Base-by-base conservation (phyloP, 2,113 vertebrate species). In the Vimba vimba region DNA sequence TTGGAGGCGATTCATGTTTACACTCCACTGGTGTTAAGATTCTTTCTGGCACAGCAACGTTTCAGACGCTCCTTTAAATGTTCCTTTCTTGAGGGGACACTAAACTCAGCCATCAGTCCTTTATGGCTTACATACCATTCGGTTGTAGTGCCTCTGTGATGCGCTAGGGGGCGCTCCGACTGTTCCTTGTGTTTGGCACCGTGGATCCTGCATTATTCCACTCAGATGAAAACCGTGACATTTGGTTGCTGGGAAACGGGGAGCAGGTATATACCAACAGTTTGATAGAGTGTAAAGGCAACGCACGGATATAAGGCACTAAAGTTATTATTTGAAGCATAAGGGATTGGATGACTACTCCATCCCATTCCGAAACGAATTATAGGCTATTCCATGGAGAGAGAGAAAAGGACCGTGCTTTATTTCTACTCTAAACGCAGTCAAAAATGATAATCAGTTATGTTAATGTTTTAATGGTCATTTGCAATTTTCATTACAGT, bases 101-200 rank as follows among this genome's bases (percentile, higher is more conserved):
- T 84, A 43, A 11, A 76, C 25, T 27, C 79, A 64, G 25, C 57
- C 73, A 82, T 87, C 74, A 80, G 81, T 77, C 69, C 43, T 69
- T 57, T 52, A 7, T 6, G 19, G 57, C 55, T 47, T 85, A 19
- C 73, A 76, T 55, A 36, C 9, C 27, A 36, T 50, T 30, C 7
- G 6, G 23, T 8, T 43, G 89, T 12, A 23, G 79, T 89, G 66
- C 75, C 50, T 25, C 6, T 45, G 62, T 15, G 2, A 7, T 60
- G 83, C 92, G 89, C 89, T 87, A 89, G 93, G 88, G 90, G 92
- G 93, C 90, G 91, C 89, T 89, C 86, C 55, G 19, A 81, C 73
- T 30, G 27, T 76, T 33, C 52, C 66, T 21, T 83, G 45, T 59
- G 33, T 59, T 71, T 27, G 66, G 33, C 68, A 83, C 33, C 13